Conservation (phyloP, 2,888 invertebrate genomes). For the Eilema sororculum region DNA sequence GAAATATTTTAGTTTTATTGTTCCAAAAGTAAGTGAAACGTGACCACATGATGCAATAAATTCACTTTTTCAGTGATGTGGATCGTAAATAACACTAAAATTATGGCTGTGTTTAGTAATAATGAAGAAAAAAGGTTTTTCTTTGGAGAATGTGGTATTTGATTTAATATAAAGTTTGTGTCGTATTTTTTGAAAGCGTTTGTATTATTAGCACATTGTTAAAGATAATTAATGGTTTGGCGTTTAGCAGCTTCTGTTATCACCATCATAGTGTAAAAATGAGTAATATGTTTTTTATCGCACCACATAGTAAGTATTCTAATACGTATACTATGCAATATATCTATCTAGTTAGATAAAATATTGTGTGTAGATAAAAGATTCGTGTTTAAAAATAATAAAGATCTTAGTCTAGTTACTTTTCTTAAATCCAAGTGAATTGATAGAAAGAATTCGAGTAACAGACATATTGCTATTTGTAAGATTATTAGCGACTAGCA, state of each 20-base stretch:
- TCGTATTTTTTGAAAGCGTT: conserved; percentile 47
- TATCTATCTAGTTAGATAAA: conserved; percentile 3
- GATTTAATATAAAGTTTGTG: conserved; percentile 52
- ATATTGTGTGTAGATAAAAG: background rate
- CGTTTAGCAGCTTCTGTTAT: conserved; percentile 20
- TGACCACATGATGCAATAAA: conserved; percentile 65
- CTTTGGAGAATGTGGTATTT: conserved; percentile 55
- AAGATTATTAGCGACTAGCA: conserved; percentile 65
- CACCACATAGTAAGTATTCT: conserved; percentile 14
- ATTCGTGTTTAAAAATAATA: conserved; percentile 33
- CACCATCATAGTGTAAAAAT: conserved; percentile 6
- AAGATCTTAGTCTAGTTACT: conserved; percentile 42
- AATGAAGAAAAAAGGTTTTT: conserved; percentile 56
- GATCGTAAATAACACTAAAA: conserved; percentile 61
- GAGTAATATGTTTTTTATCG: conserved; percentile 2
- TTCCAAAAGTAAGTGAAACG: conserved; percentile 60
- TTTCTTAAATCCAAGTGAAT: conserved; percentile 61
- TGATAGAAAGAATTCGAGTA: conserved; percentile 64
- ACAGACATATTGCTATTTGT: conserved; percentile 66
- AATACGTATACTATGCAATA: background rate
- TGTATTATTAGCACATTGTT: conserved; percentile 45
- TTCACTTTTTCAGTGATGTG: conserved; percentile 61
- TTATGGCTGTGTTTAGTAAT: conserved; percentile 58
- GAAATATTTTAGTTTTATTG: conserved; percentile 66
- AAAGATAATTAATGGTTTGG: conserved; percentile 41